phyloP scores from a whole-genome alignment of 2,113 vertebrate genomes.

The Chauna torquata region DNA sequence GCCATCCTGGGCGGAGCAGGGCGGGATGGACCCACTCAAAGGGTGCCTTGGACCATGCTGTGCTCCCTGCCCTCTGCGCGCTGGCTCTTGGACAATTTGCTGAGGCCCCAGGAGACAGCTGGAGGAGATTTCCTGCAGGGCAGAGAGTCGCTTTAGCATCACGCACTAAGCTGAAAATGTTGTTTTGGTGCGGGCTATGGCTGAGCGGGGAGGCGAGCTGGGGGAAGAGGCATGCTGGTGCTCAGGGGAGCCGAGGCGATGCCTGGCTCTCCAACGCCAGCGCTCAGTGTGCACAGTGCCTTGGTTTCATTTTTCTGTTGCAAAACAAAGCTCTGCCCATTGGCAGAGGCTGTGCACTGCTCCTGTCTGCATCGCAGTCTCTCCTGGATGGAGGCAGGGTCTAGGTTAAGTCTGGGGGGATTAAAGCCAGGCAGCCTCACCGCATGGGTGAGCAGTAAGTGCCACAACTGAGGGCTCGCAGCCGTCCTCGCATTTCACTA shows the following conservation, averaged over 20 bases:
- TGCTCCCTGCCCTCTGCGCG: no score
- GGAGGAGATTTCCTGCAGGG: no score
- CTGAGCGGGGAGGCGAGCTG: no score
- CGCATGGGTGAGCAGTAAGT: accelerated
- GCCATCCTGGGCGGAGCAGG: not conserved
- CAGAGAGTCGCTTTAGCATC: no score
- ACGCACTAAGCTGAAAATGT: no score
- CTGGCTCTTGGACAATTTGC: no score
- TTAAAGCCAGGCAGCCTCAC: not conserved
- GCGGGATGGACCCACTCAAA: not conserved
- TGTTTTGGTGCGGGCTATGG: no score
- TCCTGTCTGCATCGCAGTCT: not conserved
- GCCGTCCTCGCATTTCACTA: accelerated
- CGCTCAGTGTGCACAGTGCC: accelerated
- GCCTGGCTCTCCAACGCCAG: accelerated
- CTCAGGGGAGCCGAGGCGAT: accelerated
- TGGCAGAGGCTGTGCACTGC: not conserved
- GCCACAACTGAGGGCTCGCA: not conserved
- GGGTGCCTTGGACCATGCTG: not conserved
- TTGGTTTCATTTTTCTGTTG: accelerated
- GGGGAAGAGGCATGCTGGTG: not conserved
- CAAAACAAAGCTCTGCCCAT: not conserved
- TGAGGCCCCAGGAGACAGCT: no score
- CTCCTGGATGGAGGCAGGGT: not conserved
- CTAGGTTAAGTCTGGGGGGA: not conserved